Percentiles rank a stretch among this genome's conserved stretches.
Evolutionary conservation across 2,113 vertebrate genomes (phyloP).

Genomic region (Struthio camelus): DNA sequence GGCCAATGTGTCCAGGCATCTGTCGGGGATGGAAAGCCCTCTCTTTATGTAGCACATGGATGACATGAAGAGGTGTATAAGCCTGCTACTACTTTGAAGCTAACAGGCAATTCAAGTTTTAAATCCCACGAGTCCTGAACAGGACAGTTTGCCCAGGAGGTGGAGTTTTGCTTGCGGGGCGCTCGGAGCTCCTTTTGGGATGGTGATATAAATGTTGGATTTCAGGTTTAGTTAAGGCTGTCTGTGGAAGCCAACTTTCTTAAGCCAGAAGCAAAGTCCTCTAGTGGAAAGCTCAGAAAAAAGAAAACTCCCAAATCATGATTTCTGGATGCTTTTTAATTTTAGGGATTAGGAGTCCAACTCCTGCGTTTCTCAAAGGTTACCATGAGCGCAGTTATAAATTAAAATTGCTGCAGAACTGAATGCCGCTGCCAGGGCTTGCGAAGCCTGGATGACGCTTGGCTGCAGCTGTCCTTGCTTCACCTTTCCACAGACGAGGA

Average conservation of each 20-base stretch:
- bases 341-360: background rate
- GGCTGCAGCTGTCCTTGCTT: constrained; percentile 51
- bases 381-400: background rate
- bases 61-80: background rate
- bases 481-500: background rate
- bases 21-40: background rate
- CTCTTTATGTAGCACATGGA: fast-evolving
- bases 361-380: background rate
- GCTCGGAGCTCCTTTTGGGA: background rate
- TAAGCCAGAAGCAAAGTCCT: background rate
- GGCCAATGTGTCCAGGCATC: background rate
- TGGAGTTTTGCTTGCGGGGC: background rate
- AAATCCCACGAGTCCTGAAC: background rate
- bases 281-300: background rate
- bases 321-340: background rate
- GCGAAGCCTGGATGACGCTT: background rate
- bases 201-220: background rate
- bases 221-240: background rate
- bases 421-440: background rate
- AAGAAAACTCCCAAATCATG: background rate
- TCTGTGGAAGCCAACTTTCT: background rate
- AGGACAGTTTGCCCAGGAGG: background rate
- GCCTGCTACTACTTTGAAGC: fast-evolving
- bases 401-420: background rate
- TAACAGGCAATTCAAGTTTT: fast-evolving